Conservation (phyloP, 2,113 vertebrate species). For the Galbula dea region DNA sequence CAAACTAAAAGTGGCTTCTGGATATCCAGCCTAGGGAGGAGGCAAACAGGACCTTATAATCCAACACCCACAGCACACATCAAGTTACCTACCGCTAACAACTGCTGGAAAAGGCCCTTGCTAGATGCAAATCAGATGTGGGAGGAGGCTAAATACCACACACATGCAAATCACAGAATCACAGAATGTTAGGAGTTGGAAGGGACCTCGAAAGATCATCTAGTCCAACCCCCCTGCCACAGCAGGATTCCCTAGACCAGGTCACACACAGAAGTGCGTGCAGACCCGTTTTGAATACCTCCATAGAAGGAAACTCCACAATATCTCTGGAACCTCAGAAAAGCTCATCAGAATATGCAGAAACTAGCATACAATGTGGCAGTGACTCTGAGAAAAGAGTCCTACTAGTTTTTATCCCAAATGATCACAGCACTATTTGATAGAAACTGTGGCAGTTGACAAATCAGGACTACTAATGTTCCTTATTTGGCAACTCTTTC, state of each 20-base stretch:
- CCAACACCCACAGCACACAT: neutral
- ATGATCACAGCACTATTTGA: neutral
- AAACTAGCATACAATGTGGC: neutral
- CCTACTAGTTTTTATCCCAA: neutral
- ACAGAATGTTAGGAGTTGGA: too few relatives aligned
- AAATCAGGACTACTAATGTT: neutral
- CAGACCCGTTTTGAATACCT: too few relatives aligned
- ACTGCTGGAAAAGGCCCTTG: neutral
- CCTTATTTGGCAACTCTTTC: neutral
- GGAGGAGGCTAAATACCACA: neutral
- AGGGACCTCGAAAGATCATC: too few relatives aligned
- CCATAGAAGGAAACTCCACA: too few relatives aligned
- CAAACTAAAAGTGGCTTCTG: neutral
- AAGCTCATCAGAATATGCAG: neutral
- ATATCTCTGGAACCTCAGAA: too few relatives aligned
- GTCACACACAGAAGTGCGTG: too few relatives aligned
- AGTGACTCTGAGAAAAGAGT: neutral
- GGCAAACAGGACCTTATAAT: neutral
- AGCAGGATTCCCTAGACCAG: too few relatives aligned
- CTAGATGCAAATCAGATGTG: neutral
- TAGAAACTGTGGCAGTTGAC: neutral
- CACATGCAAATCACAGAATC: neutral
- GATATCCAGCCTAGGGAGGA: neutral
- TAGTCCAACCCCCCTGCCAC: too few relatives aligned
- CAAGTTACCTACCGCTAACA: neutral